Conservation (phyloP, 1,140 invertebrate species). For the Drosophila melanica region DNA sequence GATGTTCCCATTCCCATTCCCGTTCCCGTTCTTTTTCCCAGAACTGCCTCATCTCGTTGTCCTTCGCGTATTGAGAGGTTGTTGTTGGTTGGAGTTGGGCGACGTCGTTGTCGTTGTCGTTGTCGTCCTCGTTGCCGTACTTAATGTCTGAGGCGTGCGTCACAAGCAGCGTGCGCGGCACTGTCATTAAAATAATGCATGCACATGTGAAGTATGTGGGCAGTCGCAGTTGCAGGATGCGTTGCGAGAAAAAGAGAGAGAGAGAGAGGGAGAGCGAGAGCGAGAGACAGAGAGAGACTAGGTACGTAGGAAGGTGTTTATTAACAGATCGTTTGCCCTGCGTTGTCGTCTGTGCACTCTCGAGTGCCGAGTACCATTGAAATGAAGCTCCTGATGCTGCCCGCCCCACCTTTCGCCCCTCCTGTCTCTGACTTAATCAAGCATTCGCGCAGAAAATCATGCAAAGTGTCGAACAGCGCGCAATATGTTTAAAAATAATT, state of each 20-base stretch:
- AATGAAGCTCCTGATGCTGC: constrained; percentile 4
- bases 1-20: constrained; percentile 21
- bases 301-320: constrained; percentile 74
- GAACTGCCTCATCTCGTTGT: constrained; percentile 58
- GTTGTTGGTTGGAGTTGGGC: constrained; percentile 47
- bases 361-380: constrained; percentile 59
- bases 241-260: constrained; percentile 5
- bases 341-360: constrained; percentile 52
- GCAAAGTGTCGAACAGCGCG: constrained; percentile 71
- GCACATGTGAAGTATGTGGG: constrained; percentile 79
- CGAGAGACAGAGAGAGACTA: neutral
- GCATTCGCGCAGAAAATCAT: constrained; percentile 75
- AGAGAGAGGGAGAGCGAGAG: neutral
- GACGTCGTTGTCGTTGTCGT: constrained; percentile 40
- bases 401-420: constrained; percentile 8
- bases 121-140: constrained; percentile 49
- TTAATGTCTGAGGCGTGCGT: constrained; percentile 74
- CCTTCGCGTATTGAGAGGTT: constrained; percentile 66
- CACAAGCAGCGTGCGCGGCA: constrained; percentile 58
- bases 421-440: constrained; percentile 37
- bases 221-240: constrained; percentile 50
- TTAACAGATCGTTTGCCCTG: constrained; percentile 83
- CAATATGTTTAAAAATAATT: constrained; percentile 78
- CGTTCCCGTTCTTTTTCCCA: neutral
- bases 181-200: constrained; percentile 83